A percentile compares a stretch with the other conserved stretches of the same genome.
Evolutionary conservation across 1,140 invertebrate genomes (phyloP).

Genomic region (Ladona fulva): DNA sequence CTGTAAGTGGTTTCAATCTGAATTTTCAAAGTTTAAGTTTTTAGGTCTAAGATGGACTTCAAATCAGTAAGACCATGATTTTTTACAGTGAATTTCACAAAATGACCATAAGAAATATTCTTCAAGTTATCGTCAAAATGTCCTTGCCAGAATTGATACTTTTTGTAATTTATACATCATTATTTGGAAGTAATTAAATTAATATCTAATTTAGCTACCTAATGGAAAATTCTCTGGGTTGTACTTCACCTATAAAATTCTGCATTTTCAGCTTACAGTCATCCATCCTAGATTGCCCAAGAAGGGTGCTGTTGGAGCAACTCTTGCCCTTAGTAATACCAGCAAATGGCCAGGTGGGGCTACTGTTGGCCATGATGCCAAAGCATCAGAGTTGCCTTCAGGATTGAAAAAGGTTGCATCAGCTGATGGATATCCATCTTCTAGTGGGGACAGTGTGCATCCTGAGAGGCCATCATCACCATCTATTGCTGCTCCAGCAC

Average conservation of each 20-base stretch:
- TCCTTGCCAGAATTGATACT: too few species aligned
- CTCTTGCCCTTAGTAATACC: slow-evolving; percentile 16
- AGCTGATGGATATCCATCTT: slow-evolving; percentile 7
- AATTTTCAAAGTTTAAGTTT: not conserved
- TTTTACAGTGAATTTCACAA: too few species aligned
- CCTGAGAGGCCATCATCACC: not conserved
- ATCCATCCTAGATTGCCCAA: slow-evolving; percentile 58
- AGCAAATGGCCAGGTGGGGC: slow-evolving; percentile 18
- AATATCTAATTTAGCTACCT: too few species aligned
- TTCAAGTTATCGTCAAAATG: too few species aligned
- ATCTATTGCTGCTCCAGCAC: slow-evolving; percentile 19
- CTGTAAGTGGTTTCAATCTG: slow-evolving; percentile 45
- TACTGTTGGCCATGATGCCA: slow-evolving; percentile 23
- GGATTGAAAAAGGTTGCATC: slow-evolving; percentile 13
- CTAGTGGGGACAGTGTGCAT: not conserved
- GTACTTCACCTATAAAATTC: not conserved
- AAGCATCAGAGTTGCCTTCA: slow-evolving; percentile 17
- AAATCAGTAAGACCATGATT: too few species aligned
- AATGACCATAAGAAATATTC: too few species aligned
- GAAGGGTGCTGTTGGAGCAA: slow-evolving; percentile 21
- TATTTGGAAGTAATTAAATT: too few species aligned
- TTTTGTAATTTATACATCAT: too few species aligned
- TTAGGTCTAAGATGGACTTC: too few species aligned
- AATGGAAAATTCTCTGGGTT: not conserved
- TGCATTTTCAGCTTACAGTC: slow-evolving; percentile 56